Base-by-base conservation (phyloP, 2,888 invertebrate genomes). In the Eupithecia abbreviata region DNA sequence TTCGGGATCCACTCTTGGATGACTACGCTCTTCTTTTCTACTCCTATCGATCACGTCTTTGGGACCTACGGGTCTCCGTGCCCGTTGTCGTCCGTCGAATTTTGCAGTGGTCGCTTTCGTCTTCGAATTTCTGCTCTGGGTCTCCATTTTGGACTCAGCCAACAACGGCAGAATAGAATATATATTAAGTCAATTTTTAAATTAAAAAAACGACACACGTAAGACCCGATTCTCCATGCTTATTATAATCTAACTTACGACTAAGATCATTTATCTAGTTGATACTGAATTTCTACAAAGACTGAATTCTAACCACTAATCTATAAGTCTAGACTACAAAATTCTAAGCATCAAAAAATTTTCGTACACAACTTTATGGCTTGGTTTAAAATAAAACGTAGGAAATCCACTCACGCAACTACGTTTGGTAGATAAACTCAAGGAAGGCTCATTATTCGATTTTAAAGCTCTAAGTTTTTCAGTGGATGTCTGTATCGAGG, bases 401-500 rank as follows among this genome's bases (percentile, higher is more conserved):
- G 13, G 30, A 42, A 18, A 5, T 15, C 15, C 5, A 15, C 1
- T 15, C 13, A 42, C 66, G 7, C 15, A 42, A 42, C 42, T 42
- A 10, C 4, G n/a, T 58, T 58, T 9, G 7, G 55, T 18, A 67
- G n/a, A 45, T 45, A 47, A 45, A 10, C 69, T 69, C 45, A 69
- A 47, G 49, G 47, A 69, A 45, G 68, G 18, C 45, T n/a, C 45
- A 69, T 45, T 2, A 30, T 70, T 72, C 65, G 69, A 66, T 71
- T 75, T 74, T 72, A 72, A 30, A 74, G 78, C 69, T 82, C 76
- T 10, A 75, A 80, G 81, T 80, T 82, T 81, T 80, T 80, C 81
- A 80, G 68, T 70, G 68, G 75, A 79, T 71, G 82, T 84, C 80
- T 90, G 91, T 88, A 91, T 89, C 88, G 92, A 91, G 92, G 91